These are phyloP conservation scores for Psilopogon haemacephalus DNA, from an alignment of 2,113 vertebrate genomes.

Conservation along the genomic window DNA sequence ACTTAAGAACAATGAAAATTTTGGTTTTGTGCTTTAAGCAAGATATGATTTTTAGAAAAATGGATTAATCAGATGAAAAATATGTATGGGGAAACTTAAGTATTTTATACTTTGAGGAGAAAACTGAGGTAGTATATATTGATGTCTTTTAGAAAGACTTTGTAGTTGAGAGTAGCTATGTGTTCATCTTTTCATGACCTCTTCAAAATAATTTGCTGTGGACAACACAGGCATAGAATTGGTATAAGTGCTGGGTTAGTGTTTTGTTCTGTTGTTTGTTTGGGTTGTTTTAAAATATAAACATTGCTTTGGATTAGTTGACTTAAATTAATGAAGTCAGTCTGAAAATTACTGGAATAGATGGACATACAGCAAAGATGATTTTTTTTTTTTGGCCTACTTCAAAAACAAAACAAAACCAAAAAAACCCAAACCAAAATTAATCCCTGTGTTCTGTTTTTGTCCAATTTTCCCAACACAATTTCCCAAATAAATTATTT, in stretches of 20 bases:
- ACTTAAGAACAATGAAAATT: not conserved
- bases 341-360: not conserved
- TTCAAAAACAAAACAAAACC: not conserved
- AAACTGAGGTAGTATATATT: not conserved
- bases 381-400: not conserved
- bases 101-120: not conserved
- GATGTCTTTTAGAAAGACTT: not conserved
- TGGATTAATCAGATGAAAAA: not conserved
- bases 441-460: not conserved
- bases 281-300: not conserved
- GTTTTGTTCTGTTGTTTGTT: not conserved
- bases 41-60: not conserved
- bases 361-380: not conserved
- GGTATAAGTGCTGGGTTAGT: not conserved
- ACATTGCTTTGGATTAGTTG: not conserved
- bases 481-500: not conserved
- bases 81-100: not conserved
- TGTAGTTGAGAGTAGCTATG: not conserved
- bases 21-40: not conserved
- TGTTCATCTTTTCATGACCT: not conserved
- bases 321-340: not conserved
- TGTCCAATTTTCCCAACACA: not conserved
- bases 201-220: not conserved
- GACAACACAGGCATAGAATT: not conserved
- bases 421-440: not conserved